phyloP scores from a whole-genome alignment of 1,140 invertebrate genomes.

The Drosophila punjabiensis region DNA sequence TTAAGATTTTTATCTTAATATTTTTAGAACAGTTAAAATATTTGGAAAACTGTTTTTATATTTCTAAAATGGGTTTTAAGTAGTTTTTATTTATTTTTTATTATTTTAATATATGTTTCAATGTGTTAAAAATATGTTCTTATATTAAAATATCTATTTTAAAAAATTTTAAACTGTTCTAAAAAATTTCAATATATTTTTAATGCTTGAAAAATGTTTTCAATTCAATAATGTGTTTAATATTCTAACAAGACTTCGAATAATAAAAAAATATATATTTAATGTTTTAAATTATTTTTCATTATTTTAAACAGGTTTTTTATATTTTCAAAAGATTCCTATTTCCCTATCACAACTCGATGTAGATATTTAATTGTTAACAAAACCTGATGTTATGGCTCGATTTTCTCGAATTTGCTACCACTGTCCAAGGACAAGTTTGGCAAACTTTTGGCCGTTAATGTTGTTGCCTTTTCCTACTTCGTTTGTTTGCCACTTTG shows the following conservation, averaged over 20 bases:
- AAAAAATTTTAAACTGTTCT: neutral
- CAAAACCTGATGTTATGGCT: neutral
- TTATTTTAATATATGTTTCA: too few relatives aligned
- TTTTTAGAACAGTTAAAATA: too few relatives aligned
- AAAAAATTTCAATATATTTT: neutral
- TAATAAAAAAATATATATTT: neutral
- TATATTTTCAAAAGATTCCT: neutral
- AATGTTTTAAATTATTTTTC: too few relatives aligned
- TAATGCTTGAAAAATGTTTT: neutral
- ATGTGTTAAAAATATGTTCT: too few relatives aligned
- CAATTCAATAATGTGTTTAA: neutral
- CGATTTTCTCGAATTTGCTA: neutral
- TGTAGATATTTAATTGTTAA: neutral
- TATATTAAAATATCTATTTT: neutral
- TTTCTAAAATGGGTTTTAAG: too few relatives aligned
- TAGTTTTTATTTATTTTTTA: too few relatives aligned
- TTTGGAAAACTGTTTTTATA: too few relatives aligned
- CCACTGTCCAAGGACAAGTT: conserved; percentile 26
- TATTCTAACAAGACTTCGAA: neutral
- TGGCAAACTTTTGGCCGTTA: conserved; percentile 18
- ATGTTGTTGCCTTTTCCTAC: conserved; percentile 18
- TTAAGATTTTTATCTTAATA: too few relatives aligned
- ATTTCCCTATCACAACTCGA: neutral
- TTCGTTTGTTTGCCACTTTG: conserved; percentile 45
- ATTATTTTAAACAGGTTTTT: neutral